Evolutionary conservation across 2,113 vertebrate genomes (phyloP).

Genomic region (Spermophilus dauricus): DNA sequence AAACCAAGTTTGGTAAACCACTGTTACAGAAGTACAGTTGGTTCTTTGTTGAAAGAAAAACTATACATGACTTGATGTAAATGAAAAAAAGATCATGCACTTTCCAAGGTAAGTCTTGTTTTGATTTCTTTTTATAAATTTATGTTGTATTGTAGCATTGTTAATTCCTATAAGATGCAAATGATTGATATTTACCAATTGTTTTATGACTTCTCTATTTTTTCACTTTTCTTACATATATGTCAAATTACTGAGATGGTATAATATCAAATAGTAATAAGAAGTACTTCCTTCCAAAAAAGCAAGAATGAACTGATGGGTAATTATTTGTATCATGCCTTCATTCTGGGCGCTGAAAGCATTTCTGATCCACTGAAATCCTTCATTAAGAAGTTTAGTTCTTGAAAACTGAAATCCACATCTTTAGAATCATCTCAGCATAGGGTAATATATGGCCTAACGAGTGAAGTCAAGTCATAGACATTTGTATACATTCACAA

Average conservation of each 20-base stretch:
- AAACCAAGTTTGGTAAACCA: slow-evolving; percentile 39
- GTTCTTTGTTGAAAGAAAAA: slow-evolving; percentile 44
- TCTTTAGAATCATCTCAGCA: slow-evolving; percentile 5
- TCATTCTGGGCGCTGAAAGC: slow-evolving; percentile 20
- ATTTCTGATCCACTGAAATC: background rate
- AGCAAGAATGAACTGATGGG: background rate
- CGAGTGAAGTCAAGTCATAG: background rate
- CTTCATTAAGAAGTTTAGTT: background rate
- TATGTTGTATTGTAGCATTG: slow-evolving; percentile 30
- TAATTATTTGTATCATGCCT: background rate
- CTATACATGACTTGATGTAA: background rate
- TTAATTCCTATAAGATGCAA: slow-evolving; percentile 6
- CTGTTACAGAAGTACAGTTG: background rate
- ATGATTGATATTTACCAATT: background rate
- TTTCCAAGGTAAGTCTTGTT: slow-evolving; percentile 61
- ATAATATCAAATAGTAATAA: background rate
- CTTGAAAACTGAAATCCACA: background rate
- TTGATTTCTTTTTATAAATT: slow-evolving; percentile 8
- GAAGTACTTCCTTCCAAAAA: slow-evolving; percentile 21
- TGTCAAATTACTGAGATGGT: slow-evolving; percentile 35
- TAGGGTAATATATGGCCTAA: background rate
- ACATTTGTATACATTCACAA: background rate
- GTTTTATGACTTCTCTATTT: background rate
- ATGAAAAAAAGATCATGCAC: background rate
- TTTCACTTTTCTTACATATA: slow-evolving; percentile 21